Conservation (phyloP, 2,797 vertebrate species). For the Sarcophilus harrisii region DNA sequence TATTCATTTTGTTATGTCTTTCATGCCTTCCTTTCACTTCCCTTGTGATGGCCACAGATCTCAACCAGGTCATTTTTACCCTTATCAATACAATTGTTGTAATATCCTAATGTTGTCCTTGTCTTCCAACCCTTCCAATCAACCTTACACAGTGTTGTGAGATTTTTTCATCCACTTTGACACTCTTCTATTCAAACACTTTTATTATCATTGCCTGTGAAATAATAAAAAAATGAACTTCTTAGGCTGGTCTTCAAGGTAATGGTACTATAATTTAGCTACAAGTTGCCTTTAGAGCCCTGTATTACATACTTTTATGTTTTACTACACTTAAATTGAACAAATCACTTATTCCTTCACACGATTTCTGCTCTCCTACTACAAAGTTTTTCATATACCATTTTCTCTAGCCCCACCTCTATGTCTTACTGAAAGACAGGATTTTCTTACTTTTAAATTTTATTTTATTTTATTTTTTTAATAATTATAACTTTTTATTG, state of each 20-base stretch:
- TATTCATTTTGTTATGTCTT: background rate
- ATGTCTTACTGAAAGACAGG: background rate
- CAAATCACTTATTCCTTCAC: background rate
- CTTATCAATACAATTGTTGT: background rate
- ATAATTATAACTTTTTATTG: too few species aligned
- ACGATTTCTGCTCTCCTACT: background rate
- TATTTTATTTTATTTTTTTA: too few species aligned
- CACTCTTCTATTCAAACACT: background rate
- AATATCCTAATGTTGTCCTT: background rate
- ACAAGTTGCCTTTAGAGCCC: background rate
- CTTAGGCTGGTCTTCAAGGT: background rate
- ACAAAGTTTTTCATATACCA: background rate
- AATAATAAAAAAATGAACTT: background rate
- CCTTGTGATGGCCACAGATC: background rate
- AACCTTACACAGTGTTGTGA: background rate
- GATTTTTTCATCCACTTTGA: background rate
- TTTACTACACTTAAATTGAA: background rate
- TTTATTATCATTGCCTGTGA: background rate
- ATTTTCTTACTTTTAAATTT: too few species aligned
- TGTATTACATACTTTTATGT: background rate
- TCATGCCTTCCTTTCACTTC: background rate
- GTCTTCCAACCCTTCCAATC: background rate
- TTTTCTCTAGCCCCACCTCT: background rate
- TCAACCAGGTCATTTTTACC: background rate
- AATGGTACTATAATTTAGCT: background rate